Evolutionary conservation across 2,113 vertebrate species (phyloP).

Genomic region (Ceyx cyanopectus): DNA sequence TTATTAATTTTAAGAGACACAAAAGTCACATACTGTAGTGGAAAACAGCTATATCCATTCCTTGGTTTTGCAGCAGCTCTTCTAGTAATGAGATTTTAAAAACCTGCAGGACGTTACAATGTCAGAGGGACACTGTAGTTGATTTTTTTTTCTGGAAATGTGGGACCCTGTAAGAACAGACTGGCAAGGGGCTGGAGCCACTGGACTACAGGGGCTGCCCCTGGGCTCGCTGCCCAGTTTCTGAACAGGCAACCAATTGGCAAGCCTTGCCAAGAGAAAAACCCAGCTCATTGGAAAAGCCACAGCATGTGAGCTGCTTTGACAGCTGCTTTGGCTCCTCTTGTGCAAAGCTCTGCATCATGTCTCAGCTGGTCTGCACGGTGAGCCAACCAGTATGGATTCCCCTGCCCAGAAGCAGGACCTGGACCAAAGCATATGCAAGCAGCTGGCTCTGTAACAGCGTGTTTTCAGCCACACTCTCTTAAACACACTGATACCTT

Average conservation of each 20-base stretch:
- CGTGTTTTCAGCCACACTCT: neutral
- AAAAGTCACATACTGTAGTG: neutral
- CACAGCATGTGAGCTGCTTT: neutral
- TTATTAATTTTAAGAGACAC: neutral
- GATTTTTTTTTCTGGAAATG: neutral
- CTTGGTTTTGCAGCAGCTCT: neutral
- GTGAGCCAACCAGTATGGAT: rapidly evolving
- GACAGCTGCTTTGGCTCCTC: neutral
- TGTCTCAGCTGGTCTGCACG: rapidly evolving
- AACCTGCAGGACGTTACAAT: neutral
- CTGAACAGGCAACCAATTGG: neutral
- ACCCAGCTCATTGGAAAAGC: neutral
- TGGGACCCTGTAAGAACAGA: neutral
- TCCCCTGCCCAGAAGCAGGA: rapidly evolving
- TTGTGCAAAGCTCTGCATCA: neutral
- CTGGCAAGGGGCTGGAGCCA: neutral
- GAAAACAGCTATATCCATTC: neutral
- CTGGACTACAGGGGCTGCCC: neutral
- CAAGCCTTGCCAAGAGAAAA: neutral
- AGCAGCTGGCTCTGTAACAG: neutral
- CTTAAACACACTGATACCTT: neutral
- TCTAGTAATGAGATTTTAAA: neutral
- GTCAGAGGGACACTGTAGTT: neutral
- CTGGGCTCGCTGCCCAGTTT: neutral
- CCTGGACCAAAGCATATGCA: rapidly evolving